These are phyloP conservation scores for Tragelaphus eurycerus DNA, from an alignment of 2,797 vertebrate genomes.

Conservation along the genomic window DNA sequence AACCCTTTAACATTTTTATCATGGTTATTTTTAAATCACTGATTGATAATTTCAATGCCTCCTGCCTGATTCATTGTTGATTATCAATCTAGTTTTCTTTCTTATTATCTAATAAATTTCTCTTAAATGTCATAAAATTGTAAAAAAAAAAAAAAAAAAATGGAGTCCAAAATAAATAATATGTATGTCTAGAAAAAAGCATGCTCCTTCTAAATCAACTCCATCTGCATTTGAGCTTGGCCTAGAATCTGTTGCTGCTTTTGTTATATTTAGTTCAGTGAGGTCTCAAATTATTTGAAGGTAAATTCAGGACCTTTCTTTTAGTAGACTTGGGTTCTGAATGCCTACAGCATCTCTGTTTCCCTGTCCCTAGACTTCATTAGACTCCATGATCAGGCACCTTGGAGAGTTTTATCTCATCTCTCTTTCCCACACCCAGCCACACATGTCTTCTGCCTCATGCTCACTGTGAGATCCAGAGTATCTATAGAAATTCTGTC, in stretches of 20 bases:
- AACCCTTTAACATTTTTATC: not conserved
- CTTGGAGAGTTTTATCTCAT: not conserved
- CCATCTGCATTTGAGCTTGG: not conserved
- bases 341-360: not conserved
- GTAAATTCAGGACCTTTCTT: not conserved
- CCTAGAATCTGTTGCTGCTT: not conserved
- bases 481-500: not conserved
- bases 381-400: not conserved
- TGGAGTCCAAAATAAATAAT: not conserved
- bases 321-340: not conserved
- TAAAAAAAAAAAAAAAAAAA: not conserved
- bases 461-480: not conserved
- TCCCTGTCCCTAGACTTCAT: not conserved
- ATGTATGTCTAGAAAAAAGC: not conserved
- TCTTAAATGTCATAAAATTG: not conserved
- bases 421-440: not conserved
- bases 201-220: not conserved
- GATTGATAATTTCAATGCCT: not conserved
- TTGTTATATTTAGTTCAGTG: not conserved
- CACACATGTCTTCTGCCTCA: not conserved
- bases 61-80: not conserved
- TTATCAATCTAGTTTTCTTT: not conserved
- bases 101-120: not conserved
- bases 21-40: not conserved
- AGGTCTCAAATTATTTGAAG: not conserved